Evolutionary conservation across 92 coral and sea anemone species (phyloP).

Genomic region (Actinostola sp.): DNA sequence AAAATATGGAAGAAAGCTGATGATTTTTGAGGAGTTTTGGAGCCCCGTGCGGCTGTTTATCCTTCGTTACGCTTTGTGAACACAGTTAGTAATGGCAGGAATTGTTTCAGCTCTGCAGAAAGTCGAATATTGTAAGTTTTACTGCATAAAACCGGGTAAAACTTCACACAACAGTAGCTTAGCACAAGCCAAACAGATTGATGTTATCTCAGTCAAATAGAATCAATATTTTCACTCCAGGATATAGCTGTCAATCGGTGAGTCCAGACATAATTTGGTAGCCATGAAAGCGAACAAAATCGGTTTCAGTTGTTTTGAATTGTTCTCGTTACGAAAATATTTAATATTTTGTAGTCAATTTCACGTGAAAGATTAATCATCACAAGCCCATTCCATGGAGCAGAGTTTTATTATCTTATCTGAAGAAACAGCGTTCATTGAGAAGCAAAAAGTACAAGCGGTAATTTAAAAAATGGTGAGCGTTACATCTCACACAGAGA

Average conservation of each 20-base stretch:
- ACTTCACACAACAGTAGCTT: neutral
- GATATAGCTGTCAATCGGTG: too few species aligned
- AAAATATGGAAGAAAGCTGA: neutral
- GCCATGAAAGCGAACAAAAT: neutral
- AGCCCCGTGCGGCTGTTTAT: neutral
- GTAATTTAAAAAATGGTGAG: neutral
- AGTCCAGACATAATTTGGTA: neutral
- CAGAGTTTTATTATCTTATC: neutral
- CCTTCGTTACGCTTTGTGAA: slow-evolving; percentile 18
- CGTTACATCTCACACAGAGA: too few species aligned
- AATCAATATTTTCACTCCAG: neutral
- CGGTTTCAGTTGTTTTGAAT: neutral
- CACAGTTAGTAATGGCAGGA: slow-evolving; percentile 20
- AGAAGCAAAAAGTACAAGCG: neutral
- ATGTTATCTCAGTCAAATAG: neutral
- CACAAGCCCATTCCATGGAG: neutral
- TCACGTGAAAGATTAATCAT: neutral
- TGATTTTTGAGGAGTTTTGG: neutral
- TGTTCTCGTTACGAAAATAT: neutral
- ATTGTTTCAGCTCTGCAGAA: slow-evolving; percentile 14
- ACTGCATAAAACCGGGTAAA: slow-evolving; percentile 5
- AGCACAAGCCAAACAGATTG: neutral
- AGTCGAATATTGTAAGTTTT: slow-evolving; percentile 12
- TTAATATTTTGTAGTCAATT: too few species aligned
- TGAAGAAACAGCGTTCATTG: neutral